phyloP scores from a whole-genome alignment of 2,888 invertebrate species.

The Chalcosyrphus nemorum region DNA sequence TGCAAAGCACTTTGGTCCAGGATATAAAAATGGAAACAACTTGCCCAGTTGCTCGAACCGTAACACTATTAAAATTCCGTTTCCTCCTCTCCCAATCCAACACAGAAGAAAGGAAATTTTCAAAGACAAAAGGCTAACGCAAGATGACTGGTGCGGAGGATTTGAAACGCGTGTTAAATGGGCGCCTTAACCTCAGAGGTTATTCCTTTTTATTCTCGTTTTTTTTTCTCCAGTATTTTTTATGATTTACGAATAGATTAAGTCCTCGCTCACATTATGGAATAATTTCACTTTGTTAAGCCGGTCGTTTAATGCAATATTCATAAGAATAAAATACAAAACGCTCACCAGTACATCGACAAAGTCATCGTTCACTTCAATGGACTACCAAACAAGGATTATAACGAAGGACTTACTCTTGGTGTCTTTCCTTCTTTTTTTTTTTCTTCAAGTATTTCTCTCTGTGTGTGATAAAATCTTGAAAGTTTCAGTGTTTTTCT shows the following conservation, averaged over 20 bases:
- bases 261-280: constrained; percentile 50
- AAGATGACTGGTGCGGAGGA: constrained; percentile 17
- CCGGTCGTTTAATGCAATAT: constrained; percentile 61
- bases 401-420: neutral
- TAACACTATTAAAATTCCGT: constrained; percentile 47
- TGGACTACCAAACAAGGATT: constrained; percentile 26
- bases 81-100: neutral
- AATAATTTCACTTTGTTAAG: constrained; percentile 60
- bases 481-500: constrained; percentile 10
- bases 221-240: neutral
- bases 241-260: constrained; percentile 67
- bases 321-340: constrained; percentile 41
- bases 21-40: constrained; percentile 37
- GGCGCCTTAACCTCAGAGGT: constrained; percentile 34
- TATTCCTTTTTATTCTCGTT: neutral
- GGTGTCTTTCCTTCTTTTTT: neutral
- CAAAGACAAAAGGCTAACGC: constrained; percentile 53
- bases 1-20: constrained; percentile 57
- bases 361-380: constrained; percentile 22
- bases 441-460: neutral
- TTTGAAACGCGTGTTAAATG: constrained; percentile 27
- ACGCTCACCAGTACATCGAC: neutral
- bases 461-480: constrained; percentile 24
- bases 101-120: neutral
- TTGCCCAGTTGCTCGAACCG: constrained; percentile 41